A percentile compares a stretch with the other conserved stretches of the same genome.
Evolutionary conservation across 2,888 invertebrate species (phyloP).

Genomic region (Drosophila mettleri): DNA sequence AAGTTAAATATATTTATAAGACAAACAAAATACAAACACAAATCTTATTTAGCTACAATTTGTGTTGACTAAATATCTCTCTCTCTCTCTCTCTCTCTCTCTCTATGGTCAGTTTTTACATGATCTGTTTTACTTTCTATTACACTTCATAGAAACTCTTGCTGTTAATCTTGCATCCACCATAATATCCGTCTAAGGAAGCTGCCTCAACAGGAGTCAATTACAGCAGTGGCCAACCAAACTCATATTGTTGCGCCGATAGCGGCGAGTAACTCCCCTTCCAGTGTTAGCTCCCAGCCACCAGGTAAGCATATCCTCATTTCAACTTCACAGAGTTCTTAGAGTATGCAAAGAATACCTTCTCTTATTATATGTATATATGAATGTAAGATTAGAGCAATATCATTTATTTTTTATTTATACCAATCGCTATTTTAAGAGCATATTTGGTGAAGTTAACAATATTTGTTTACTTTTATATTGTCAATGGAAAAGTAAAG

Average conservation of each 20-base stretch:
- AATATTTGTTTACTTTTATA: neutral
- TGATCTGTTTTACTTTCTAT: neutral
- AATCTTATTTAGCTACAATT: no score
- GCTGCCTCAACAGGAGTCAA: conserved; percentile 61
- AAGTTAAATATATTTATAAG: no score
- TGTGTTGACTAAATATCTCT: neutral
- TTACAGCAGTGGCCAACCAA: conserved; percentile 85
- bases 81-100: neutral
- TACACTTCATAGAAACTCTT: conserved; percentile 15
- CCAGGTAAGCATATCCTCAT: conserved; percentile 82
- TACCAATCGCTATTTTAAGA: no score
- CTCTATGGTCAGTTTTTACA: no score
- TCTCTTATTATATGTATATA: no score
- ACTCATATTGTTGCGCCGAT: conserved; percentile 86
- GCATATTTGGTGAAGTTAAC: neutral
- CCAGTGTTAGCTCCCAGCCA: conserved; percentile 86
- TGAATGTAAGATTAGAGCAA: no score
- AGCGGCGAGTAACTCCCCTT: conserved; percentile 87
- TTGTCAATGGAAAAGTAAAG: neutral
- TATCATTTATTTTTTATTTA: no score
- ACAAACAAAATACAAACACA: no score
- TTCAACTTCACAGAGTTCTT: neutral
- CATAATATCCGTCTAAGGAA: conserved; percentile 52
- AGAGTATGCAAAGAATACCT: neutral
- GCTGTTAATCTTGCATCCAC: neutral